Conservation (phyloP, 2,113 vertebrate genomes). For the Hydrolagus affinis region DNA sequence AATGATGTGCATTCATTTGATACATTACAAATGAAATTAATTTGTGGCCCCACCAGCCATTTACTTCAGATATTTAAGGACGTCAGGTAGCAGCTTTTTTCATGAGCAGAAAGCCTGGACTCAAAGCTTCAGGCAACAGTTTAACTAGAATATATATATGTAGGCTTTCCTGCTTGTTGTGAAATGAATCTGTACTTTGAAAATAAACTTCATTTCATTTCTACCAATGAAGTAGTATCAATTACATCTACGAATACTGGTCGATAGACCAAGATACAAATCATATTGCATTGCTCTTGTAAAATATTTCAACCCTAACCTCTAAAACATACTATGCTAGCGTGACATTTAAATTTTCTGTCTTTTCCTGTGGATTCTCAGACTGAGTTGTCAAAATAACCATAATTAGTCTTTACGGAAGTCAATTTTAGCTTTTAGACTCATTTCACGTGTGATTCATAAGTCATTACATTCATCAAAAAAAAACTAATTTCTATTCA, state of each 20-base stretch:
- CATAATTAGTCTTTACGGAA: not conserved
- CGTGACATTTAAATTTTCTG: not conserved
- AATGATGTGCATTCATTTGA: too few species aligned
- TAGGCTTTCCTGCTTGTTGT: too few species aligned
- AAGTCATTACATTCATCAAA: not conserved
- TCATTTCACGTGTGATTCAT: not conserved
- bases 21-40: too few species aligned
- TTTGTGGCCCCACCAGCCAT: too few species aligned
- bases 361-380: not conserved
- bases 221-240: not conserved
- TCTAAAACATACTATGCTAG: not conserved
- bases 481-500: not conserved
- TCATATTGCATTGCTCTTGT: not conserved
- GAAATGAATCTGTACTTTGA: too few species aligned
- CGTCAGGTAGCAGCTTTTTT: too few species aligned
- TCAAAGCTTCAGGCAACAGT: too few species aligned
- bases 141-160: too few species aligned
- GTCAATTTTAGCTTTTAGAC: not conserved
- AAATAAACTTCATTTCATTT: not conserved
- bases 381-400: not conserved
- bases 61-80: too few species aligned
- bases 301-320: not conserved
- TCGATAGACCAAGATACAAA: not conserved
- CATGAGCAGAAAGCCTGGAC: too few species aligned
- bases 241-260: not conserved